These are phyloP conservation scores for Arbacia lixula DNA, from an alignment of 53 echinoderm and acorn worm species.

Conservation along the genomic window DNA sequence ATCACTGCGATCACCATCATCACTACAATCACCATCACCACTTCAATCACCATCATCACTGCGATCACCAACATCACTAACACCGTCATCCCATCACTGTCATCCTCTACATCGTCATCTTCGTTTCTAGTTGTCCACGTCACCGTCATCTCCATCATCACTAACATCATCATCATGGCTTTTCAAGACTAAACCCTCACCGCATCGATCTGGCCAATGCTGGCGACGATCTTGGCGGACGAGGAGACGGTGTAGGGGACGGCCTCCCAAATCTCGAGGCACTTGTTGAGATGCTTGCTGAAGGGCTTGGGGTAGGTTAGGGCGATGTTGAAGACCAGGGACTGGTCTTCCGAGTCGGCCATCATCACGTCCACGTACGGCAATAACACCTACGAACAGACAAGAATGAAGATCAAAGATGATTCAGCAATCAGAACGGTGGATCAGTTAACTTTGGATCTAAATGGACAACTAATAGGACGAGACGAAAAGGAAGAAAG, in stretches of 20 bases:
- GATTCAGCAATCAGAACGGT: background rate
- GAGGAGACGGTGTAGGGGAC: conserved; percentile 61
- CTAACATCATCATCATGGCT: background rate
- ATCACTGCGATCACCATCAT: no score
- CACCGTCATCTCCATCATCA: background rate
- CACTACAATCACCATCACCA: no score
- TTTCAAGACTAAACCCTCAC: conserved; percentile 21
- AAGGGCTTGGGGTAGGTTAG: conserved; percentile 64
- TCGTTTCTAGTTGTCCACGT: background rate
- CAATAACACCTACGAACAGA: background rate
- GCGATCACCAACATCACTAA: no score
- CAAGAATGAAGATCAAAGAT: background rate
- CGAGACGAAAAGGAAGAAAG: background rate
- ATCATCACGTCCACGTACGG: conserved; percentile 50
- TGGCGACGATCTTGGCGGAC: conserved; percentile 69
- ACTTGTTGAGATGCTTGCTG: conserved; percentile 62
- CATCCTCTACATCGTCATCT: background rate
- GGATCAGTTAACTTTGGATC: no score
- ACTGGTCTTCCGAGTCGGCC: conserved; percentile 39
- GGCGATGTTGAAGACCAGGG: conserved; percentile 52
- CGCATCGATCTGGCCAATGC: conserved; percentile 75
- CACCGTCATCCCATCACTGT: no score
- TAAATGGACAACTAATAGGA: no score
- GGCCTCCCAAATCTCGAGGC: conserved; percentile 52
- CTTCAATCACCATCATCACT: no score